These are phyloP conservation scores for Noctua janthe DNA, from an alignment of 2,888 invertebrate genomes.

Conservation along the genomic window DNA sequence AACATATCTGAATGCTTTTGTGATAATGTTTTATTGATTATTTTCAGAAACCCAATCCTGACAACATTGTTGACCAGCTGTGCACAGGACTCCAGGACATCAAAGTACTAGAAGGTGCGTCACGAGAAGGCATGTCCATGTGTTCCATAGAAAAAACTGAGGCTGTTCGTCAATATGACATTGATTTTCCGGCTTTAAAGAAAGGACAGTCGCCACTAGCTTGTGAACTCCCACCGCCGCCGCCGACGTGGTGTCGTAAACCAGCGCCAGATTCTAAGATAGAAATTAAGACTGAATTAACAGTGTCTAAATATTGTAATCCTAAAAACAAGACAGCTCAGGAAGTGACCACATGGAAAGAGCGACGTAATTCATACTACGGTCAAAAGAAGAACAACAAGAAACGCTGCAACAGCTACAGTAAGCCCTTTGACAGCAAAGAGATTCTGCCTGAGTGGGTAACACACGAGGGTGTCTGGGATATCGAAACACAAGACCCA, in stretches of 20 bases:
- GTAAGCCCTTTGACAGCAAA: conserved; percentile 85
- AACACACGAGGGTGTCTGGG: conserved; percentile 88
- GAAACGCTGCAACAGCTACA: conserved; percentile 84
- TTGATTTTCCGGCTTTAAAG: conserved; percentile 93
- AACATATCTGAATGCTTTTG: conserved; percentile 6
- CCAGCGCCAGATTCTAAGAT: conserved; percentile 74
- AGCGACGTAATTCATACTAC: conserved; percentile 86
- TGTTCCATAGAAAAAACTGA: conserved; percentile 90
- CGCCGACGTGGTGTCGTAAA: conserved; percentile 86
- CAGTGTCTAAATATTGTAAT: conserved; percentile 83
- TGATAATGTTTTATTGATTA: conserved; percentile 50
- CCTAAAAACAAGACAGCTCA: conserved; percentile 81
- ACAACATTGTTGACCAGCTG: conserved; percentile 95
- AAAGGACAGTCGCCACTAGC: conserved; percentile 87
- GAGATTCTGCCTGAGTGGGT: conserved; percentile 90
- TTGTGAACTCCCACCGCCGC: conserved; percentile 83
- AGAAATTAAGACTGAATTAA: conserved; percentile 86
- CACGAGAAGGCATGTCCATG: conserved; percentile 89
- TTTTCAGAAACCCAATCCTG: conserved; percentile 94
- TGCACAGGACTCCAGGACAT: conserved; percentile 94
- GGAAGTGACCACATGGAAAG: too few species aligned
- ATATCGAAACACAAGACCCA: conserved; percentile 87
- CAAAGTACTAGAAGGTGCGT: conserved; percentile 85
- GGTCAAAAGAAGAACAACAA: conserved; percentile 81
- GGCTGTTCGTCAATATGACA: conserved; percentile 94